phyloP scores from a whole-genome alignment of 2,797 vertebrate species.

The Semotilus atromaculatus region DNA sequence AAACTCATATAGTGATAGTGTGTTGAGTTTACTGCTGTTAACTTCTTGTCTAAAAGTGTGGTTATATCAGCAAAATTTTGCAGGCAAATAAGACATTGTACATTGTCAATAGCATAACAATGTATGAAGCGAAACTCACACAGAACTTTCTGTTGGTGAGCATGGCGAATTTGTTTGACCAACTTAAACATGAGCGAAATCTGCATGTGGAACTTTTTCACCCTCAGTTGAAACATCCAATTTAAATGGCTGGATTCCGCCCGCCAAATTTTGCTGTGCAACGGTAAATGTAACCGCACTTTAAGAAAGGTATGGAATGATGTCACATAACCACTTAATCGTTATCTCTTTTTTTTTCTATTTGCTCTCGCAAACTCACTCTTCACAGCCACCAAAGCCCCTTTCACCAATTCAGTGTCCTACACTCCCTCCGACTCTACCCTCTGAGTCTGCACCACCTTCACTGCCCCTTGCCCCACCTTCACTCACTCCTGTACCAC shows the following conservation, averaged over 20 bases:
- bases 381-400: conserved; percentile 24
- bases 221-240: not conserved
- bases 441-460: not conserved
- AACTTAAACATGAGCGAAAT: not conserved
- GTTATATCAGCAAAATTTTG: not conserved
- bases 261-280: not conserved
- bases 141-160: not conserved
- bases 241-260: not conserved
- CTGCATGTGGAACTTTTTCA: not conserved
- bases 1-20: not conserved
- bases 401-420: conserved; percentile 3
- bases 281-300: not conserved
- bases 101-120: not conserved
- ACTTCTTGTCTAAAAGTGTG: not conserved
- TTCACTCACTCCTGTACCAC: not conserved
- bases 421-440: not conserved
- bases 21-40: not conserved
- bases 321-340: not conserved
- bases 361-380: not conserved
- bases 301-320: not conserved
- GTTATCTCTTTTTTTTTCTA: not conserved
- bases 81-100: not conserved
- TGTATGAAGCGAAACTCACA: not conserved
- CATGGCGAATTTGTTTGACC: not conserved
- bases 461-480: not conserved